These are phyloP conservation scores for Lochmaea crataegi DNA, from an alignment of 2,888 invertebrate species.

Conservation along the genomic window DNA sequence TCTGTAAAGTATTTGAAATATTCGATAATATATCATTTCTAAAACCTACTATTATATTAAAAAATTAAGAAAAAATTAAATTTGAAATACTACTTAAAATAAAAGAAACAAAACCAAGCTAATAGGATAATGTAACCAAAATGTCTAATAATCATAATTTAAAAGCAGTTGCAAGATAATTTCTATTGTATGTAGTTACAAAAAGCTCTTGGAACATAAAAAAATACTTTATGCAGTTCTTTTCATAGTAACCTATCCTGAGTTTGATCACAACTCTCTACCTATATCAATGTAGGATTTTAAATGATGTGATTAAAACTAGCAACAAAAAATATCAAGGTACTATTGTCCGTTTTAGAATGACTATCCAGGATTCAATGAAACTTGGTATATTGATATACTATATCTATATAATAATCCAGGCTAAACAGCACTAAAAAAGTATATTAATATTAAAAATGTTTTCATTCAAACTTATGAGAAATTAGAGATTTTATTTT, in stretches of 20 bases:
- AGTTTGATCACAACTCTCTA: too few relatives aligned
- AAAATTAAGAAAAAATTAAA: slow-evolving; percentile 17
- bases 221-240: not conserved
- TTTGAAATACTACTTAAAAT: slow-evolving; percentile 26
- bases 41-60: slow-evolving; percentile 1
- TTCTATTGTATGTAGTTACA: not conserved
- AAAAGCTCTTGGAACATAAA: not conserved
- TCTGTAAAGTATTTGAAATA: slow-evolving; percentile 58
- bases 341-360: too few relatives aligned
- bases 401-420: too few relatives aligned
- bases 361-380: too few relatives aligned
- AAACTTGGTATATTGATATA: too few relatives aligned
- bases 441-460: too few relatives aligned
- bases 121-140: slow-evolving; percentile 43
- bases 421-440: too few relatives aligned
- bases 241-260: not conserved
- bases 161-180: slow-evolving; percentile 4
- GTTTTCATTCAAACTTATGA: too few relatives aligned
- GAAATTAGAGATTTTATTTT: too few relatives aligned
- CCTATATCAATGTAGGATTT: too few relatives aligned
- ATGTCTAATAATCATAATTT: slow-evolving; percentile 15
- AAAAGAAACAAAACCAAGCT: slow-evolving; percentile 48
- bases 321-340: too few relatives aligned
- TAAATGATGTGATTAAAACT: too few relatives aligned
- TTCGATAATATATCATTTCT: slow-evolving; percentile 13